Base-by-base conservation (phyloP, 1,140 invertebrate genomes). In the Pinna nobilis region DNA sequence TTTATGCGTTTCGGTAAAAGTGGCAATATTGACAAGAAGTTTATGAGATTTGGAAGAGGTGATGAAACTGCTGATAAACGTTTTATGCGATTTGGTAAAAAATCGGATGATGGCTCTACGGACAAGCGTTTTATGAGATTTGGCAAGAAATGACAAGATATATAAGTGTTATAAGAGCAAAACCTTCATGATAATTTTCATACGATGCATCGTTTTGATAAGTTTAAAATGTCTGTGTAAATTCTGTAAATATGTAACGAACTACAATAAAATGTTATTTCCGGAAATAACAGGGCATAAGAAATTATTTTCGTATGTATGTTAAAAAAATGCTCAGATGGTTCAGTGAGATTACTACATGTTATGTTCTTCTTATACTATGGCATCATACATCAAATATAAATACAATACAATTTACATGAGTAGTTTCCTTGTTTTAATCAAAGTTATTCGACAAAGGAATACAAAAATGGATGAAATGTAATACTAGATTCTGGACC, bases 11-110 rank as follows among this genome's bases (percentile, higher is more conserved):
- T 78, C 30, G 76, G 76, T 4, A 63, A 70, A 53, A 32, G 57
- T 25, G 28, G 33, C 5, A 30, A 53, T 13, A 20, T 51, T 39
- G 79, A 81, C 20, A 86, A 86, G 57, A 50, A 83, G 13, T 86
- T 84, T 74, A 86, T 86, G 84, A 57, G 83, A 20, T 85, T 86
- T 63, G 84, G 78, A 25, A 55, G 59, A 6, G 65, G 20, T n/a
- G 71, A 74, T 5, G 76, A 71, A 0, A n/a, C n/a, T n/a, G n/a
- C n/a, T n/a, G 78, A 80, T 28, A 81, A 83, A 44, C 28, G 79
- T 32, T 81, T 82, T 50, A 81, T 80, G 77, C 32, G 81, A 59
- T 82, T 82, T 49, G 83, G 82, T 4, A 72, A 64, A 37, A 23
- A 57, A 59, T 84, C 82, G 55, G 83, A 55, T 33, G 37, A 60